Conservation (phyloP, 2,888 invertebrate species). For the Caenorhabditis sp. region DNA sequence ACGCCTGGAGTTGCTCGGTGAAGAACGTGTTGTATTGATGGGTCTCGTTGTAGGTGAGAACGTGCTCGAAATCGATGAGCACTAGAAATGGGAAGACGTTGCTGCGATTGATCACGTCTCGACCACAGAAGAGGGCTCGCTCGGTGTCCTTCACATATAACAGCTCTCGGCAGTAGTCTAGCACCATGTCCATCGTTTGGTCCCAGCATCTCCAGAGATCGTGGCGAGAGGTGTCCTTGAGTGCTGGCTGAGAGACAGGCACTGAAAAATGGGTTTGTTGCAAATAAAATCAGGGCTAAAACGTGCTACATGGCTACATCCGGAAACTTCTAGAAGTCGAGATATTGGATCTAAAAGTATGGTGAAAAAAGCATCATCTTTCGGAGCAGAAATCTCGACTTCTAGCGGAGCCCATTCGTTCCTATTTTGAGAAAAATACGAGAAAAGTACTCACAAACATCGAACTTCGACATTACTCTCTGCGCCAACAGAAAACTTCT, state of each 20-base stretch:
- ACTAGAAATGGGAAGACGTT: conserved; percentile 56
- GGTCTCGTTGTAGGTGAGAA: conserved; percentile 42
- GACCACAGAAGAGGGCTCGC: conserved; percentile 47
- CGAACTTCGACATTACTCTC: conserved; percentile 93
- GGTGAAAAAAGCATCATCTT: no score
- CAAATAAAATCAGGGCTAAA: no score
- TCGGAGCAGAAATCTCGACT: no score
- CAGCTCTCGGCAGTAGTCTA: conserved; percentile 86
- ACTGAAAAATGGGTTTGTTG: conserved; percentile 37
- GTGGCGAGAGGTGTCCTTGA: conserved; percentile 92
- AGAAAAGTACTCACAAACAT: conserved; percentile 86
- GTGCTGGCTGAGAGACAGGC: conserved; percentile 89
- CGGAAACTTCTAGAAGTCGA: no score
- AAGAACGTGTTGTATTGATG: conserved; percentile 90
- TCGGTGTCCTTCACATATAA: conserved; percentile 48
- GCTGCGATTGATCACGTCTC: conserved; percentile 57
- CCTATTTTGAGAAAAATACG: no score
- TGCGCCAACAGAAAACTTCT: conserved; percentile 97
- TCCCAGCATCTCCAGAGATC: conserved; percentile 93
- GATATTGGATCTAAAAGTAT: no score
- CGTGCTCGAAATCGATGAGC: conserved; percentile 57
- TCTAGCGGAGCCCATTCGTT: no score
- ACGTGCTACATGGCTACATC: no score
- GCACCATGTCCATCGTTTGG: conserved; percentile 93
- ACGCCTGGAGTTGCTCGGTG: conserved; percentile 97